These are phyloP conservation scores for Hydractinia echinata DNA, from an alignment of 30 jellyfish, hydroid and myxozoan genomes.

Conservation along the genomic window DNA sequence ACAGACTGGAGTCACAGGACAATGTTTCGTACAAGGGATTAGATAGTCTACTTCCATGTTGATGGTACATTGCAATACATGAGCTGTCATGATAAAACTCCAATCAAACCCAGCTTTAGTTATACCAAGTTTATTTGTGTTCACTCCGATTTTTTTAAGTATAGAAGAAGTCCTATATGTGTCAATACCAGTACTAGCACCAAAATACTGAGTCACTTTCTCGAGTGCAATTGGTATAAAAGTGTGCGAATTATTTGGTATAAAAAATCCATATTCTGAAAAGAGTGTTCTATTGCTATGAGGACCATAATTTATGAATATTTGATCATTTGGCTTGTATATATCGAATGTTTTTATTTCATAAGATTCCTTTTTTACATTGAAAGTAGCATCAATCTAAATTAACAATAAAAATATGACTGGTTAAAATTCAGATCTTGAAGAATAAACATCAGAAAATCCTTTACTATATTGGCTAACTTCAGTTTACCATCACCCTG, in stretches of 20 bases:
- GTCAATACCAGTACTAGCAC: not conserved
- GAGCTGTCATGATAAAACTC: conserved; percentile 7
- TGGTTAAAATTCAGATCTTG: too few species aligned
- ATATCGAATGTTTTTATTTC: conserved; percentile 27
- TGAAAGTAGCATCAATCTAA: conserved; percentile 34
- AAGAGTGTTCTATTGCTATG: conserved; percentile 33
- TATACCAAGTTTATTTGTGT: not conserved
- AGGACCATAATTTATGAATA: conserved; percentile 43
- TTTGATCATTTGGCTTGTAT: conserved; percentile 39
- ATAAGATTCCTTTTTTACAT: conserved; percentile 4
- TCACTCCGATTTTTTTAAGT: not conserved
- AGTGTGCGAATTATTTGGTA: not conserved
- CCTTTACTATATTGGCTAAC: too few species aligned
- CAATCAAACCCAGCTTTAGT: conserved; percentile 1
- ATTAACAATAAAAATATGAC: not conserved
- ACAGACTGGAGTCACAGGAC: too few species aligned
- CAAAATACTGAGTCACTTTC: not conserved
- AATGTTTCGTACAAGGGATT: too few species aligned
- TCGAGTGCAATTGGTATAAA: conserved; percentile 11
- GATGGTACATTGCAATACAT: not conserved
- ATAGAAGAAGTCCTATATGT: not conserved
- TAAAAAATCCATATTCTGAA: conserved; percentile 38
- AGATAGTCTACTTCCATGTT: too few species aligned
- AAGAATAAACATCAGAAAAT: too few species aligned
- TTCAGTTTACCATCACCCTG: too few species aligned